Base-by-base conservation (phyloP, 2,113 vertebrate genomes). In the Abramis brama region DNA sequence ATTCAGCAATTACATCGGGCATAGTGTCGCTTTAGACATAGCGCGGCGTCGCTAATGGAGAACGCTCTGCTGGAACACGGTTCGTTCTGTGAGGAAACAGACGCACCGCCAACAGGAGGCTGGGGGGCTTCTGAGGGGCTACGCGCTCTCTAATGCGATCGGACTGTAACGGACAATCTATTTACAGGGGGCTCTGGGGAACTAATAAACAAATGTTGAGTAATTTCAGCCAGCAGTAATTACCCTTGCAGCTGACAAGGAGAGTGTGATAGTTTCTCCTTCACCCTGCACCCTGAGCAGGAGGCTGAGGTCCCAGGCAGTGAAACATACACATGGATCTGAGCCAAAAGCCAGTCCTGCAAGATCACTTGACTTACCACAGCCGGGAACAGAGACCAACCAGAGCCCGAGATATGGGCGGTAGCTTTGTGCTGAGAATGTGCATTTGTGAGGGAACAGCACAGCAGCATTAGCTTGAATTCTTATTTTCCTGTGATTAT, bases 131-230 rank as follows among this genome's bases (percentile, higher is more conserved):
- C 83, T 94, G 96, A 96, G 95, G 95, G 94, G 96, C 94, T 94
- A 93, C 95, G 95, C 94, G 95, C 93, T 95, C 88, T 87, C 88
- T 89, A 99, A 98, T 98, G 97, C 97, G 97, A 98, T 99, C 97
- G 96, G 97, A 98, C 98, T 98, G 97, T 99, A 99, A 99, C 97
- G 98, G 97, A 99, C 98, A 98, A 99, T 99, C 98, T 99, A 99
- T 99, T 99, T 98, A 99, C 97, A 97, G 97, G 96, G 95, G 97
- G 96, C 98, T 98, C 98, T 97, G 94, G 98, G 98, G 98, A 99
- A 97, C 97, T 97, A 97, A 98, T 99, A 99, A 99, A 98, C 98
- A 98, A 99, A 99, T 99, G 98, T 99, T 98, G 97, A 99, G 97
- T 99, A 98, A 99, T 99, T 98, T 98, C 97, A 99, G 98, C 97